Evolutionary conservation across 2,888 invertebrate genomes (phyloP).

Genomic region (Morpho helenor): DNA sequence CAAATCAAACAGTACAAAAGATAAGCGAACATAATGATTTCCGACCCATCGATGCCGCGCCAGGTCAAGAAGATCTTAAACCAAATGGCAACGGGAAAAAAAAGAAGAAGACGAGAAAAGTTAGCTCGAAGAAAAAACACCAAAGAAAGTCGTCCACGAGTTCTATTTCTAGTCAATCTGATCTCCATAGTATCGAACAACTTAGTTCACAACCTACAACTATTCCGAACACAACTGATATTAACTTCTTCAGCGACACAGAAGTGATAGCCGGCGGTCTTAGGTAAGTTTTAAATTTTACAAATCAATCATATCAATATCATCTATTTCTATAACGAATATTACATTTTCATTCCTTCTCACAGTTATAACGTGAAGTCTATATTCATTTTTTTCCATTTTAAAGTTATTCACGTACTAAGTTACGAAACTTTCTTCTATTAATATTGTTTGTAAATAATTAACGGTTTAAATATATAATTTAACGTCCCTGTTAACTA

Average conservation of each 20-base stretch:
- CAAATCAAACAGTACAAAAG: constrained; percentile 78
- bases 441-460: too few relatives aligned
- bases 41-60: constrained; percentile 74
- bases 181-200: constrained; percentile 69
- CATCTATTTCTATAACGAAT: too few relatives aligned
- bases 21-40: constrained; percentile 83
- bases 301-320: too few relatives aligned
- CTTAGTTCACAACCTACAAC: constrained; percentile 53
- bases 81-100: constrained; percentile 81
- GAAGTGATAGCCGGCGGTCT: constrained; percentile 85
- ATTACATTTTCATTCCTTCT: too few relatives aligned
- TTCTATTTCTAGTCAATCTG: constrained; percentile 73
- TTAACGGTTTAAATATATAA: too few relatives aligned
- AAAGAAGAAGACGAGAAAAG: constrained; percentile 89
- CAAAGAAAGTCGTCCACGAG: constrained; percentile 84
- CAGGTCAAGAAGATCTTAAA: constrained; percentile 69
- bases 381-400: neutral
- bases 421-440: too few relatives aligned
- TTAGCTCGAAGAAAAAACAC: constrained; percentile 88
- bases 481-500: too few relatives aligned
- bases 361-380: too few relatives aligned
- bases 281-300: constrained; percentile 62
- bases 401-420: neutral
- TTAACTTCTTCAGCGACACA: constrained; percentile 94
- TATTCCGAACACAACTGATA: constrained; percentile 55